Conservation (phyloP, 2,113 vertebrate species). For the Clarias gariepinus region DNA sequence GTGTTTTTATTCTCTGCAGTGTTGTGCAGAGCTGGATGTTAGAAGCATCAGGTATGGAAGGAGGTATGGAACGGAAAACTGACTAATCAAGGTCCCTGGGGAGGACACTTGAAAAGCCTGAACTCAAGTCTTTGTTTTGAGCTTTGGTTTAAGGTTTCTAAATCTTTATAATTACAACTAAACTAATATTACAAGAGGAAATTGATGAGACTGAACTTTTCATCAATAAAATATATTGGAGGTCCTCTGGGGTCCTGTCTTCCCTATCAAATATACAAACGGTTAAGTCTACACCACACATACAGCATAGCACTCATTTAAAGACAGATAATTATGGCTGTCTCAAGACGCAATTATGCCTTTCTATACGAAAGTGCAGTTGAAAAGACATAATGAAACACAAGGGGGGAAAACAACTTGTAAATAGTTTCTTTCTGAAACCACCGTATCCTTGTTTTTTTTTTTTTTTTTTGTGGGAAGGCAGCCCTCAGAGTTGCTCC, state of each 20-base stretch:
- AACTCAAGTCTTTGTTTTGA: neutral
- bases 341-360: neutral
- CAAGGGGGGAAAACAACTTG: neutral
- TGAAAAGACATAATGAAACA: neutral
- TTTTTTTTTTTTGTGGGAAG: slow-evolving; percentile 6
- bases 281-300: neutral
- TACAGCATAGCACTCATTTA: neutral
- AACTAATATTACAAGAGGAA: neutral
- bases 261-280: neutral
- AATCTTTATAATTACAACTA: neutral
- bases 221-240: slow-evolving; percentile 4
- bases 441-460: neutral
- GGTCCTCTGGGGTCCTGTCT: too few species aligned
- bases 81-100: neutral
- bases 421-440: slow-evolving; percentile 19
- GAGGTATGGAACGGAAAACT: neutral
- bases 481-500: slow-evolving; percentile 25
- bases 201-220: neutral
- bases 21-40: neutral
- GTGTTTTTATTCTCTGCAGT: slow-evolving; percentile 2
- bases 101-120: neutral
- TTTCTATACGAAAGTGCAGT: neutral
- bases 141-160: neutral
- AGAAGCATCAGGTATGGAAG: neutral
- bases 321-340: neutral